Conservation (phyloP, 2,888 invertebrate genomes). For the Oeneis ivallda region DNA sequence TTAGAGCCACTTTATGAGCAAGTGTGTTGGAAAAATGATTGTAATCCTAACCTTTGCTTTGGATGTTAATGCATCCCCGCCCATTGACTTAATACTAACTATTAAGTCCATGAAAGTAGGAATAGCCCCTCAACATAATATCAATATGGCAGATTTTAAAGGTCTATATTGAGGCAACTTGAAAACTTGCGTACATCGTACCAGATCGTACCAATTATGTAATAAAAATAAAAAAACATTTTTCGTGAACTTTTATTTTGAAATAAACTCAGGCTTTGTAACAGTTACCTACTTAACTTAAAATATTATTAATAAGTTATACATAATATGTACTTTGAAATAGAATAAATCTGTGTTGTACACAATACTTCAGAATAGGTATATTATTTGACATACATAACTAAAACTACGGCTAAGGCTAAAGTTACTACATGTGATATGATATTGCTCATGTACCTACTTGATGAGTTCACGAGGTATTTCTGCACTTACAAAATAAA, state of each 20-base stretch:
- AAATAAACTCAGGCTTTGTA: background rate
- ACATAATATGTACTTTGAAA: background rate
- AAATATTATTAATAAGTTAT: background rate
- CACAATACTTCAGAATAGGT: constrained; percentile 18
- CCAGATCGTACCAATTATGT: background rate
- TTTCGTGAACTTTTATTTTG: constrained; percentile 8
- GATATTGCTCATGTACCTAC: constrained; percentile 1
- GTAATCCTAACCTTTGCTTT: too few species aligned
- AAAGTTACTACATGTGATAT: constrained; percentile 21
- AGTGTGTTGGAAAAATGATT: too few species aligned
- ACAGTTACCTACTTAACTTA: background rate
- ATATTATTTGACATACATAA: constrained; percentile 14
- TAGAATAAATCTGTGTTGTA: constrained; percentile 10
- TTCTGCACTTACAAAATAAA: background rate
- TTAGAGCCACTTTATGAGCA: too few species aligned
- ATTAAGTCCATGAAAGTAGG: too few species aligned
- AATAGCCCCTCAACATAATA: too few species aligned
- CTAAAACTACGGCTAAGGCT: constrained; percentile 24
- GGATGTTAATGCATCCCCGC: too few species aligned
- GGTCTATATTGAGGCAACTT: too few species aligned
- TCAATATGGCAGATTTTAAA: background rate
- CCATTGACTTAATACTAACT: too few species aligned
- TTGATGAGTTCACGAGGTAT: background rate
- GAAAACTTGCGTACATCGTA: too few species aligned
- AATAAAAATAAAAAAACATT: background rate